Evolutionary conservation across 37 sponge, comb jelly and placozoan genomes (phyloP), one percentile per base, ranked within the genome.

Genomic region (Mnemiopsis leidyi): DNA sequence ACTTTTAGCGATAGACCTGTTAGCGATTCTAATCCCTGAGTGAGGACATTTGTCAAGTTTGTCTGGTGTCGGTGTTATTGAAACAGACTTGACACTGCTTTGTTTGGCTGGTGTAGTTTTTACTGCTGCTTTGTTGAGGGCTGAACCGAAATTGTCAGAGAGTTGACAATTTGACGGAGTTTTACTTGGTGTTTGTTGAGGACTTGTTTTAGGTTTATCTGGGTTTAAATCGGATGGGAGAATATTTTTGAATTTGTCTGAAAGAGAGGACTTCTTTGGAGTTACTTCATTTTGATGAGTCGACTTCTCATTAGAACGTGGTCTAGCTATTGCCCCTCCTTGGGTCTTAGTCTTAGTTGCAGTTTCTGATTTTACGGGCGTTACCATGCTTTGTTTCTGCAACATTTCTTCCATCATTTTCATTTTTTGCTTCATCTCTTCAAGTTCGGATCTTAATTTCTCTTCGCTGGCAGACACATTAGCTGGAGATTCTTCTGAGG

Each of bases 381-480:
- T 48, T 48, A 13, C 13, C 61, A 48, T 48, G 29, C 73, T 69
- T 25, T 69, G 73, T 23, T 69, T 69, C 21, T 69, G 9, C 3
- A 69, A 25, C 73, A 69, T 69, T 69, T 69, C 73, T 25, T 79
- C 82, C 82, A 79, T 79, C 38, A 36, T 35, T 31, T 79, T 79
- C 82, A 79, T 79, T 31, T 79, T 79, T 1, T 9, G 82, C 36
- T 79, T 79, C 82, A 79, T 79, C 21, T 79, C 82, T 21, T 79
- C 82, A 16, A 79, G 82, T 21, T 79, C 82, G 2, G 21, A 20
- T 31, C 38, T 28, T 5, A 79, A 37, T 29, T 79, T 13, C 82
- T 79, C 82, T 35, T 79, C 82, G 29, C 21, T 36, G 2, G 23
- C 36, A 79, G 82, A 69, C 2, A 28, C 29, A 69, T 69, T 69